Evolutionary conservation across 2,797 vertebrate species (phyloP).

Genomic region (Salmo trutta): DNA sequence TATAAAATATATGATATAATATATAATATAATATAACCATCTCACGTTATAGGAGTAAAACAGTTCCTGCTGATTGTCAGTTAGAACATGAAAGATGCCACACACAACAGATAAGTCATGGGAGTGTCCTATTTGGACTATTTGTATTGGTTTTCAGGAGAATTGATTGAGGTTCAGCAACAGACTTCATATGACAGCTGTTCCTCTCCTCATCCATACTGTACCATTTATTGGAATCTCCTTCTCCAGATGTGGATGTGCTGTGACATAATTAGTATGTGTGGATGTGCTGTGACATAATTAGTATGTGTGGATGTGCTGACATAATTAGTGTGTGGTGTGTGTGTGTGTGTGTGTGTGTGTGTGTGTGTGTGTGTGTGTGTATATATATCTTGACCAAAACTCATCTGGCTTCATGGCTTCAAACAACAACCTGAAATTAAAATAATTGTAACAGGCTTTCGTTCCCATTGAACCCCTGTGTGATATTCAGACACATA

Average conservation of each 20-base stretch:
- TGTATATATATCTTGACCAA: not conserved
- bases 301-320: not conserved
- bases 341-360: not conserved
- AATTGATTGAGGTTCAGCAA: not conserved
- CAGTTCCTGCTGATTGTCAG: not conserved
- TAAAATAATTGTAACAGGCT: slow-evolving; percentile 28
- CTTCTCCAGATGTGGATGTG: slow-evolving; percentile 5
- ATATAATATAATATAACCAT: too few species aligned
- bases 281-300: too few species aligned
- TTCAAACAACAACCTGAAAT: not conserved
- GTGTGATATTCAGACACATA: slow-evolving; percentile 2
- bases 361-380: slow-evolving; percentile 1
- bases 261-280: not conserved
- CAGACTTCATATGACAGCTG: not conserved
- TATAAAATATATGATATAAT: too few species aligned
- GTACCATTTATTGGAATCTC: not conserved
- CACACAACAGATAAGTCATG: not conserved
- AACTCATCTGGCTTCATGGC: not conserved
- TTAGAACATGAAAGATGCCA: not conserved
- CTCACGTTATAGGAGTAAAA: not conserved
- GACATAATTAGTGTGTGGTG: not conserved
- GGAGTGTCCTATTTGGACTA: not conserved
- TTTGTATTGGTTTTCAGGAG: not conserved
- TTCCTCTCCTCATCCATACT: too few species aligned
- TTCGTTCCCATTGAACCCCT: slow-evolving; percentile 12